Evolutionary conservation across 2,113 vertebrate genomes (phyloP).

Genomic region (Actenoides lindsayi): DNA sequence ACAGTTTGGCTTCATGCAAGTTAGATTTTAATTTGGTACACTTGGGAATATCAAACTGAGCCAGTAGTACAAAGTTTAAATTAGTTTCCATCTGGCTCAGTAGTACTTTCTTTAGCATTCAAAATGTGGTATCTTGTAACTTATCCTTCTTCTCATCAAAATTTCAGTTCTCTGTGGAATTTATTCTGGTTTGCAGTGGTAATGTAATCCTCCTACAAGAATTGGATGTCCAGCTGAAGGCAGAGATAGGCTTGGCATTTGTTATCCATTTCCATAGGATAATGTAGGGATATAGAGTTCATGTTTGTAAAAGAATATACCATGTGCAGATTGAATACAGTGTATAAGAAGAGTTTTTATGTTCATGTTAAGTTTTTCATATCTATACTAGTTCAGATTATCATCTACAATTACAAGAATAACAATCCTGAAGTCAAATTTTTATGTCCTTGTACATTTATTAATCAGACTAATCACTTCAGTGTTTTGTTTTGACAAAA

Average conservation of each 20-base stretch:
- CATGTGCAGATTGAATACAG: neutral
- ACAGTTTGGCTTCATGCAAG: neutral
- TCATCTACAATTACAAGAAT: neutral
- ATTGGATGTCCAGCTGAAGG: neutral
- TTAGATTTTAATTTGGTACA: conserved; percentile 24
- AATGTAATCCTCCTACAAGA: neutral
- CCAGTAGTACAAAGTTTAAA: conserved; percentile 47
- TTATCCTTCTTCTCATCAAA: neutral
- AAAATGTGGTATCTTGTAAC: neutral
- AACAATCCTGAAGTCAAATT: neutral
- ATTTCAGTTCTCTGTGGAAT: neutral
- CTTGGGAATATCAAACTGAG: conserved; percentile 17
- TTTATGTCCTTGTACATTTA: neutral
- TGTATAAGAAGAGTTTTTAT: neutral
- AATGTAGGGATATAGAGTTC: neutral
- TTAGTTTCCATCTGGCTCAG: conserved; percentile 51
- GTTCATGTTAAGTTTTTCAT: neutral
- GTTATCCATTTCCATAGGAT: neutral
- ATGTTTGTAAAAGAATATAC: neutral
- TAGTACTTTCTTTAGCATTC: conserved; percentile 7
- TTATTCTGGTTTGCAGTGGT: neutral
- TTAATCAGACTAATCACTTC: neutral
- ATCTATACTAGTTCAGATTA: neutral
- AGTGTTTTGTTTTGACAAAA: neutral
- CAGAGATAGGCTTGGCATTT: neutral